Conservation (phyloP, 2,797 vertebrate species). For the Phalanger gymnotis region DNA sequence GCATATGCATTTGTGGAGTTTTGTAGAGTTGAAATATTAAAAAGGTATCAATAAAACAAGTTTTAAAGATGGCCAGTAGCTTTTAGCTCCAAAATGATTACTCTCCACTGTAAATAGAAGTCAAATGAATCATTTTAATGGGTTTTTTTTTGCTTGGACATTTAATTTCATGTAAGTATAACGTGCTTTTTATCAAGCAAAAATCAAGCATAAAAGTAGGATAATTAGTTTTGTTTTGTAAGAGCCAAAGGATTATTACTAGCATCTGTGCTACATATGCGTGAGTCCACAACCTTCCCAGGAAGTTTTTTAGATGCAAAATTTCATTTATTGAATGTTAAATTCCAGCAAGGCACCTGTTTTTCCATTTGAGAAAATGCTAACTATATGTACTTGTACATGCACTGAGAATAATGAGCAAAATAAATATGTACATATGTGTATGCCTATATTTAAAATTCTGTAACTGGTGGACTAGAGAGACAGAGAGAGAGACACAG, state of each 20-base stretch:
- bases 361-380: constrained; percentile 43
- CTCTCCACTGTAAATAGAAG: background rate
- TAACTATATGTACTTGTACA: constrained; percentile 1
- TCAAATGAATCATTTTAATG: constrained; percentile 2
- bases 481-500: no score
- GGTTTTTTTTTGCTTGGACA: background rate
- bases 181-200: constrained; percentile 45
- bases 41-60: background rate
- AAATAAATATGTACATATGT: background rate
- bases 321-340: constrained; percentile 64
- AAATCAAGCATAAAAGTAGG: constrained; percentile 57
- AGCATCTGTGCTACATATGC: constrained; percentile 30
- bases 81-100: background rate
- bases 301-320: constrained; percentile 40
- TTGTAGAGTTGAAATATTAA: background rate
- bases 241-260: constrained; percentile 61
- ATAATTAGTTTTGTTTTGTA: constrained; percentile 51
- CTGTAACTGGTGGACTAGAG: accelerated
- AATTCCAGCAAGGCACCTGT: constrained; percentile 59
- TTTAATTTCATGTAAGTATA: constrained; percentile 7
- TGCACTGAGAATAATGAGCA: background rate
- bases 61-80: background rate
- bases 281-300: constrained; percentile 60
- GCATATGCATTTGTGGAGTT: background rate
- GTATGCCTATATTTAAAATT: background rate